Base-by-base conservation (phyloP, 2,113 vertebrate genomes). In the Rissa tridactyla region DNA sequence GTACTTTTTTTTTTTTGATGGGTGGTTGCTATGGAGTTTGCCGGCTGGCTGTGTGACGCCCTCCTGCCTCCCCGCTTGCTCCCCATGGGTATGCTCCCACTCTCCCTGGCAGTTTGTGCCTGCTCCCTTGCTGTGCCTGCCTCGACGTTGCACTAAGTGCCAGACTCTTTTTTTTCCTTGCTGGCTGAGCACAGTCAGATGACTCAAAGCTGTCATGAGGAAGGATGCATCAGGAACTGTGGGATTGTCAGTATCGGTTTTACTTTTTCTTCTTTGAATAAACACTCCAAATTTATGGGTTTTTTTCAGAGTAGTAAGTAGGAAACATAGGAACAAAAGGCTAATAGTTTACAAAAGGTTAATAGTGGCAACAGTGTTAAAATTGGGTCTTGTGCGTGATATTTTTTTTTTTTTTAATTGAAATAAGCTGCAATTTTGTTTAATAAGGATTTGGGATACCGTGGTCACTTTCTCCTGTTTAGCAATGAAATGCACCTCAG, bases 201-300 rank as follows among this genome's bases (percentile, higher is more conserved):
- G 94, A 96, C 40, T 92, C 91, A 91, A 47, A 79, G 73, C 65
- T 65, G 66, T 96, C 90, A 85, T 2, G 17, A 72, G 80, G 91
- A 90, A 84, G 49, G 73, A 38, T 89, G 69, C n/a, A 29, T 75
- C 52, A 54, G 82, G 54, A 94, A 29, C 34, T 61, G 30, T 68
- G 65, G 57, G 29, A 65, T 7, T 71, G 32, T 7, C 68, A 29
- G 25, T 20, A 15, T 7, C 65, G 40, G 34, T 78, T 94, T 77
- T 71, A 42, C 5, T 55, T 84, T 76, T 66, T 61, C 14, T 80
- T 82, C 38, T 49, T 75, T 47, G 36, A 61, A 40, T 71, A 71
- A 82, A 13, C 17, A 27, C n/a, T 84, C 55, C 11, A 60, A 58
- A n/a, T 7, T 51, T 29, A 21, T 0, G 0, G 0, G 0, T 0